Conservation (phyloP, 2,113 vertebrate species). For the Grantiella picta region DNA sequence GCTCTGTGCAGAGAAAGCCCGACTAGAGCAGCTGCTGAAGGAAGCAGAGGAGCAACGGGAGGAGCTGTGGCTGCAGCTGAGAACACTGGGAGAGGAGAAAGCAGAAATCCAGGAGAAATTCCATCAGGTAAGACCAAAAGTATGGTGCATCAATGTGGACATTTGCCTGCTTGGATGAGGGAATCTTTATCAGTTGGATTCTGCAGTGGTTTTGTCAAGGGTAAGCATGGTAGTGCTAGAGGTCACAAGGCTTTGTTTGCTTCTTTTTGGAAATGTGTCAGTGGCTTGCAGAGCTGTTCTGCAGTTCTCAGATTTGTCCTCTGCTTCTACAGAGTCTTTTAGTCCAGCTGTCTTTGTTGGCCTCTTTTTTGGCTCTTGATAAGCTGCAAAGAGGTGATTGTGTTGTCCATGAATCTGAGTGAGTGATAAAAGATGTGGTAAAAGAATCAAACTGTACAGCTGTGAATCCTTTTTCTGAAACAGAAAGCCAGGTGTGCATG, state of each 20-base stretch:
- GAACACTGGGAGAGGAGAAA: constrained; percentile 50
- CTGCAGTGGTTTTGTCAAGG: neutral
- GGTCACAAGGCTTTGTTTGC: neutral
- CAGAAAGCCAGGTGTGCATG: accelerated
- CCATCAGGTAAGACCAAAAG: constrained; percentile 66
- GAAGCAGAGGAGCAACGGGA: constrained; percentile 49
- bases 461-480: neutral
- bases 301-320: neutral
- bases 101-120: constrained; percentile 53
- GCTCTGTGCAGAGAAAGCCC: constrained; percentile 57
- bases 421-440: neutral
- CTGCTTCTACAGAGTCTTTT: neutral
- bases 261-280: neutral
- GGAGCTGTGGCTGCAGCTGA: constrained; percentile 49
- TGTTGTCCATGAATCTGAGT: neutral
- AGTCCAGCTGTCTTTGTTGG: neutral
- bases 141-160: neutral
- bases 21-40: constrained; percentile 64
- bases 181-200: neutral
- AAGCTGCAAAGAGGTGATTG: neutral
- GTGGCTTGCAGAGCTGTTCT: neutral
- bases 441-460: neutral
- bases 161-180: neutral
- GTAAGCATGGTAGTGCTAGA: neutral
- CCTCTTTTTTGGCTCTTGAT: neutral